Conservation (phyloP, 2,113 vertebrate genomes). For the Nesoenas mayeri region DNA sequence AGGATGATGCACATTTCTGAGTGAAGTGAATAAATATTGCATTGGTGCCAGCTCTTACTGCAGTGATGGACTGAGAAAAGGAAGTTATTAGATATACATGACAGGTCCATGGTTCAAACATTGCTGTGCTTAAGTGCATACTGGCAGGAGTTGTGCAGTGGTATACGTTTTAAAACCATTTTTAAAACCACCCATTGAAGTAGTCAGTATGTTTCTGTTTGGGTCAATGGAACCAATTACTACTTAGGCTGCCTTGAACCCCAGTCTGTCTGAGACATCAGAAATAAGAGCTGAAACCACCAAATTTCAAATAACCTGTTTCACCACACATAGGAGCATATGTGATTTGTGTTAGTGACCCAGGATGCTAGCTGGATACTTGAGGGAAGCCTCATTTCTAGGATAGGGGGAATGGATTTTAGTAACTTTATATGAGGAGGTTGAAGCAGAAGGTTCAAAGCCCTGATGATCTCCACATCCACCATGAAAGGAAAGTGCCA, state of each 20-base stretch:
- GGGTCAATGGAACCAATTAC: not conserved
- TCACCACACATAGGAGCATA: not conserved
- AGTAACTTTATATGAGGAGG: not conserved
- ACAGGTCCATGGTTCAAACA: not conserved
- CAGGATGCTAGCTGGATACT: not conserved
- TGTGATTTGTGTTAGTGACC: not conserved
- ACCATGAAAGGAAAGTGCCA: not conserved
- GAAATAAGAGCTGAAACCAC: not conserved
- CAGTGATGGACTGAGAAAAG: not conserved
- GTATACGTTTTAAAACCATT: not conserved
- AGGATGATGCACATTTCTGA: accelerated
- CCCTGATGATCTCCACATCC: not conserved
- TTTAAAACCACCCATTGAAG: not conserved
- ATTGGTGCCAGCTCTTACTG: not conserved
- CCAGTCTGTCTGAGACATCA: not conserved
- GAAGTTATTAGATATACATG: not conserved
- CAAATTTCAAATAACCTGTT: not conserved
- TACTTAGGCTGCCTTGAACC: not conserved
- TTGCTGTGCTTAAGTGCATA: not conserved
- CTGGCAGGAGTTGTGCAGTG: not conserved
- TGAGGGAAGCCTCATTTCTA: not conserved
- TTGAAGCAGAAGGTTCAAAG: not conserved
- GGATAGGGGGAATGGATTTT: not conserved
- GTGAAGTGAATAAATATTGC: not conserved
- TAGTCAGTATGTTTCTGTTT: not conserved